These are phyloP conservation scores for Ectemnius cavifrons DNA, from an alignment of 2,888 invertebrate genomes.

Conservation along the genomic window DNA sequence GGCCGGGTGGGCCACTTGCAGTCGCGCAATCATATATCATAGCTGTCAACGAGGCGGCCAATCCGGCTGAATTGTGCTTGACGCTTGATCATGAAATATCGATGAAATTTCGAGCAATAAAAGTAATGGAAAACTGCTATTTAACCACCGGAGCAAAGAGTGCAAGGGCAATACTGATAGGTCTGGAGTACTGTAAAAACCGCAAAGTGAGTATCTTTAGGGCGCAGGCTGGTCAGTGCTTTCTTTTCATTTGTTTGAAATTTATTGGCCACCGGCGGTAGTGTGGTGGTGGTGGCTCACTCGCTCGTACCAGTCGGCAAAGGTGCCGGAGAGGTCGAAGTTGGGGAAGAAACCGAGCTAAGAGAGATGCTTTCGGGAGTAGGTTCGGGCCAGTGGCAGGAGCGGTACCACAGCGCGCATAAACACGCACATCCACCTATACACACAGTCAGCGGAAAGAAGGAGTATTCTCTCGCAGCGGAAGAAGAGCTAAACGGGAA, in stretches of 20 bases:
- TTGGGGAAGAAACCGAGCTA: slow-evolving; percentile 43
- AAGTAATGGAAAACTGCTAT: slow-evolving; percentile 8
- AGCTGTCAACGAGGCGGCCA: background rate
- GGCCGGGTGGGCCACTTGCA: too few species aligned
- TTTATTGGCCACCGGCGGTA: slow-evolving; percentile 62
- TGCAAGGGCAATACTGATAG: slow-evolving; percentile 16
- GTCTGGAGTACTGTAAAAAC: slow-evolving; percentile 7
- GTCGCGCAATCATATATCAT: background rate
- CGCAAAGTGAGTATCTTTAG: slow-evolving; percentile 48
- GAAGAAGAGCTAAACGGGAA: slow-evolving; percentile 28
- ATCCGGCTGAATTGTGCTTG: slow-evolving; percentile 7
- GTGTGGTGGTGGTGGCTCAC: slow-evolving; percentile 39
- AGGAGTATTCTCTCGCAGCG: background rate
- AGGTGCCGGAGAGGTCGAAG: slow-evolving; percentile 35
- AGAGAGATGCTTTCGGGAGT: slow-evolving; percentile 37
- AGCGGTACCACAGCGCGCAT: slow-evolving; percentile 18
- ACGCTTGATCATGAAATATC: slow-evolving; percentile 7
- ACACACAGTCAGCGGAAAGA: background rate
- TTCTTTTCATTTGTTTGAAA: slow-evolving; percentile 67
- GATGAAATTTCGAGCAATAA: slow-evolving; percentile 5
- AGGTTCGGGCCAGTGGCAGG: slow-evolving; percentile 16
- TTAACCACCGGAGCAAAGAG: background rate
- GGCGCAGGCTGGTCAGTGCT: slow-evolving; percentile 52
- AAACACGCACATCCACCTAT: slow-evolving; percentile 16
- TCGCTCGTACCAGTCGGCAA: background rate